Base-by-base conservation (phyloP, 2,888 invertebrate genomes). In the Operophtera brumata region DNA sequence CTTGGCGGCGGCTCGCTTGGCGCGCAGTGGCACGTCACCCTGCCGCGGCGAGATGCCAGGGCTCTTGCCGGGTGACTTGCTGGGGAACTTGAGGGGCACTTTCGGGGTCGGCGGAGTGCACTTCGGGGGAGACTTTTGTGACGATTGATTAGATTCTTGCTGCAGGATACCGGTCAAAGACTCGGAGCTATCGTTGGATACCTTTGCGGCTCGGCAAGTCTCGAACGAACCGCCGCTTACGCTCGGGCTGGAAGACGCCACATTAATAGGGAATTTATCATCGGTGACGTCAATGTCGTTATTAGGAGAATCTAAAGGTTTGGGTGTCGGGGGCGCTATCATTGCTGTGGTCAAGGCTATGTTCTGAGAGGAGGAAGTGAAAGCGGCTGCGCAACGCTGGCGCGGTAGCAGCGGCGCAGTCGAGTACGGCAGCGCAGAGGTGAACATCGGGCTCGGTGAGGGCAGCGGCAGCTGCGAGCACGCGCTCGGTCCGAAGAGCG, bases 321-420 rank as follows among this genome's bases (percentile, higher is more conserved):
- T 90, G 5, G 92, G 91, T 1, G 91, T 91, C 1, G 93, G 92
- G 3, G 94, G 93, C 45, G 95, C 94, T 10, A 95, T 94, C 92
- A 96, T 94, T 1, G 95, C 94, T 8, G 95, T 94, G 0, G 95
- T 96, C 9, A 96, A 82, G 0, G 95, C 95, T 88, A 96, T 93
- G 71, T 96, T 96, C 75, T 95, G 95, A 53, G 95, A 94, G 0
- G 95, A 95, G 6, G 95, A 94, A 1, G 96, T 95, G 74, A 96
- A 96, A 2, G 96, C 94, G 6, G 96, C 94, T 6, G 96, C 95
- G 73, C 94, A 94, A 0, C 93, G 84, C 4, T 92, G 91, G 65
- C 81, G 91, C 34, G 92, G 91, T 64, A 92, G 76, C 42, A 93
- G 78, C 46, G 91, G 83, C 57, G 78, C 71, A 6, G 91, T 81